A percentile compares a stretch with the other conserved stretches of the same genome.
Conservation (phyloP, 2,888 invertebrate genomes). For the Dascillus cervinus region DNA sequence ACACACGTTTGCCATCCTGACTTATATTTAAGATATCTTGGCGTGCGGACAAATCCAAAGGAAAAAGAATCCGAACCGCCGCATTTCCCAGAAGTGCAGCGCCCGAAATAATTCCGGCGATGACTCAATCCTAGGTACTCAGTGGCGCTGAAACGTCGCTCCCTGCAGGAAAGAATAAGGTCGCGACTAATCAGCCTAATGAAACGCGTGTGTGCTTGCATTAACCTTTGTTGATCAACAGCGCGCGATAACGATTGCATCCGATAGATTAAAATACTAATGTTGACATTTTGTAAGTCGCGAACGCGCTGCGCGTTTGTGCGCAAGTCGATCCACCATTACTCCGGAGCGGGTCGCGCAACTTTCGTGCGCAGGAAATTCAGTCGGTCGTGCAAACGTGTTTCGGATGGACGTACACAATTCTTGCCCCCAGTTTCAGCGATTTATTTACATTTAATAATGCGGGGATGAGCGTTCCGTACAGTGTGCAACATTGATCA, state of each 20-base stretch:
- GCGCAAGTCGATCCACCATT: conserved; percentile 34
- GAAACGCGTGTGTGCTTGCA: conserved; percentile 1
- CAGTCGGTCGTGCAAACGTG: conserved; percentile 22
- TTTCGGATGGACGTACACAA: conserved; percentile 17
- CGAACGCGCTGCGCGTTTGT: conserved; percentile 5
- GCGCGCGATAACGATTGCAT: neutral
- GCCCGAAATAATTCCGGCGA: no score
- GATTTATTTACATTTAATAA: conserved; percentile 18
- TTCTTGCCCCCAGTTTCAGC: conserved; percentile 13
- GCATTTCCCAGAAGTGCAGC: no score
- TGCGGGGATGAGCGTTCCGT: conserved; percentile 6
- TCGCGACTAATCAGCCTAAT: neutral
- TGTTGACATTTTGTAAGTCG: conserved; percentile 20
- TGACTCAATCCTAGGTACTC: no score
- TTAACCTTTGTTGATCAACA: neutral
- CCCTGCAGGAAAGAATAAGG: no score
- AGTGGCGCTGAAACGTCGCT: no score
- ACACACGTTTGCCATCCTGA: conserved; percentile 1
- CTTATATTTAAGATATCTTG: no score
- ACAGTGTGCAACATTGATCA: conserved; percentile 13
- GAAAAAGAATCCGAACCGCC: no score
- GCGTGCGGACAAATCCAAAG: no score
- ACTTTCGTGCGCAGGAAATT: conserved; percentile 44
- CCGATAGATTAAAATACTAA: conserved; percentile 11
- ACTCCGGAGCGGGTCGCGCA: conserved; percentile 33